Percentiles rank a stretch among this genome's conserved stretches.
Evolutionary conservation across 1,140 invertebrate species (phyloP).

Genomic region (Pseudomyrmex sp.): DNA sequence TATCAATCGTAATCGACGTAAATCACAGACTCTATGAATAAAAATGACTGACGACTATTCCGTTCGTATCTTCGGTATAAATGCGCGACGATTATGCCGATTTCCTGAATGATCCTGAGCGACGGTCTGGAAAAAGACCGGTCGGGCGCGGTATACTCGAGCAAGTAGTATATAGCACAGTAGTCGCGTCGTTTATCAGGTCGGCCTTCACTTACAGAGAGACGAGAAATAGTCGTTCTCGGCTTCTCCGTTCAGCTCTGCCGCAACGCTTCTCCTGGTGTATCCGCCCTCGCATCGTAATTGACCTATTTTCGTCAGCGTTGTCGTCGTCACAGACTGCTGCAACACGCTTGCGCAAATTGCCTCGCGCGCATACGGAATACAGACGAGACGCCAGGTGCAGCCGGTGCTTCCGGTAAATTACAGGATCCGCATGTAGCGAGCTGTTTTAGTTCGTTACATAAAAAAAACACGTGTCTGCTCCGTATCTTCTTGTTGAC

Average conservation of each 20-base stretch:
- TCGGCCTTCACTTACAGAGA: neutral
- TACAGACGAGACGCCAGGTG: slow-evolving; percentile 15
- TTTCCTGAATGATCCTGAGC: neutral
- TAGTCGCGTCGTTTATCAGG: neutral
- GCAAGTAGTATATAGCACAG: neutral
- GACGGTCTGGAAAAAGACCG: neutral
- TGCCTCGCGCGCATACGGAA: slow-evolving; percentile 12
- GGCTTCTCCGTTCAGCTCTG: neutral
- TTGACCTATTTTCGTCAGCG: slow-evolving; percentile 70
- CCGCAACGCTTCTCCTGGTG: slow-evolving; percentile 10
- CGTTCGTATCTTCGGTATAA: neutral
- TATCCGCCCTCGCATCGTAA: slow-evolving; percentile 43
- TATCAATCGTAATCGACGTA: slow-evolving; percentile 32
- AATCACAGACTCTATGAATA: slow-evolving; percentile 28
- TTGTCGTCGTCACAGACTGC: neutral
- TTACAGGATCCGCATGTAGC: slow-evolving; percentile 8
- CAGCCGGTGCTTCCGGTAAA: slow-evolving; percentile 43
- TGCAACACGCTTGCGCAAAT: slow-evolving; percentile 67
- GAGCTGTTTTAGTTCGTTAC: neutral
- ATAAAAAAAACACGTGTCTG: neutral
- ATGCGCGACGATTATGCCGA: neutral
- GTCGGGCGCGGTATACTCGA: neutral
- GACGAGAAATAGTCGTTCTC: neutral
- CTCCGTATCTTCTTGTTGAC: neutral
- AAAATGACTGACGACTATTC: slow-evolving; percentile 31